Percentiles rank a stretch among this genome's conserved stretches.
Conservation (phyloP, 1,140 invertebrate genomes). For the Halotydeus destructor region DNA sequence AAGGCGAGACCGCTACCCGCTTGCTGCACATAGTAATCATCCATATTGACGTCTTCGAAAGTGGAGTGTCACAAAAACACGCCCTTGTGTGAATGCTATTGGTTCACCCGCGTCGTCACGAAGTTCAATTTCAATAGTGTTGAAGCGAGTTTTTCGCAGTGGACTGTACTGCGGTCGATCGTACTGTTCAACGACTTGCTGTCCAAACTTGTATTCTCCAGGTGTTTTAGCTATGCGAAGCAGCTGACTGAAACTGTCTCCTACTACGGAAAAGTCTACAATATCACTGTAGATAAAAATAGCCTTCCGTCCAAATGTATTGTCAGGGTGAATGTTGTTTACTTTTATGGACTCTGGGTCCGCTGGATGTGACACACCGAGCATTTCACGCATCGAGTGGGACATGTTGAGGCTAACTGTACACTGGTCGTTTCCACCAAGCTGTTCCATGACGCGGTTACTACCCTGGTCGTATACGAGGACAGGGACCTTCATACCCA, state of each 20-base stretch:
- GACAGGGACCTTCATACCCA: background rate
- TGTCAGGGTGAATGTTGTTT: too few relatives aligned
- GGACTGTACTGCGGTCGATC: background rate
- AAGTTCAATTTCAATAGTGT: constrained; percentile 1
- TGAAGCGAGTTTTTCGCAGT: background rate
- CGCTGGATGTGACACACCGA: too few relatives aligned
- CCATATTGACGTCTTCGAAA: constrained; percentile 1
- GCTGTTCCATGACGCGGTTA: too few relatives aligned
- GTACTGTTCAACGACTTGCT: background rate
- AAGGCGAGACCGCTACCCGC: background rate
- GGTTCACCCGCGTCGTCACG: background rate
- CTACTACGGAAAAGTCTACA: background rate
- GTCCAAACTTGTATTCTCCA: background rate
- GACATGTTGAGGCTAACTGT: too few relatives aligned
- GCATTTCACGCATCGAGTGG: too few relatives aligned
- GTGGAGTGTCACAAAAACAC: constrained; percentile 1
- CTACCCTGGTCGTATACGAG: too few relatives aligned
- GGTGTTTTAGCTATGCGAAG: background rate
- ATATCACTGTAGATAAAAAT: constrained; percentile 1
- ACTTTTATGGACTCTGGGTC: too few relatives aligned
- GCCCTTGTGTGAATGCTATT: background rate
- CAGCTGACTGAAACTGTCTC: background rate
- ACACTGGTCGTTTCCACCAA: too few relatives aligned
- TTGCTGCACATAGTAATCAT: background rate
- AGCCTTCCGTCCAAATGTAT: background rate